These are phyloP conservation scores for Pomacea canaliculata DNA, from an alignment of 2,888 invertebrate species.

Conservation along the genomic window DNA sequence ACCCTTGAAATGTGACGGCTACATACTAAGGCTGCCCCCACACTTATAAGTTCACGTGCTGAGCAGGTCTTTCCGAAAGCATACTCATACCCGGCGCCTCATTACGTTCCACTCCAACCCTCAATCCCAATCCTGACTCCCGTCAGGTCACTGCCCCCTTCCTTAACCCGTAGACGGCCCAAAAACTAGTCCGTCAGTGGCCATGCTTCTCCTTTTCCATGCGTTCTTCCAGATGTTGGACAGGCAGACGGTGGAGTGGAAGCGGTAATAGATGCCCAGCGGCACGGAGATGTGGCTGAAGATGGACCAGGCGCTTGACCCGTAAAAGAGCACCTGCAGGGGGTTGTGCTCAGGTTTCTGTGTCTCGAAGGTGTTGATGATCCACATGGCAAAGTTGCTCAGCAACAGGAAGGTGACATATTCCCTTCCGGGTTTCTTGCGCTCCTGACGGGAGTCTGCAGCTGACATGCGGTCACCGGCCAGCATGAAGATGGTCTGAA, in stretches of 20 bases:
- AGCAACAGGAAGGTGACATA: constrained; percentile 94
- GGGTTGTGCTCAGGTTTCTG: constrained; percentile 94
- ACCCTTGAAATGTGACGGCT: no score
- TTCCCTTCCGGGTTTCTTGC: constrained; percentile 94
- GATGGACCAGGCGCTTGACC: constrained; percentile 92
- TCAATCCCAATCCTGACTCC: no score
- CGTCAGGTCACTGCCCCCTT: no score
- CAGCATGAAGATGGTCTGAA: constrained; percentile 89
- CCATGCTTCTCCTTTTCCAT: constrained; percentile 76
- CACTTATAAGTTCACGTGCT: no score
- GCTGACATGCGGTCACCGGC: constrained; percentile 91
- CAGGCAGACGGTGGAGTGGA: constrained; percentile 92
- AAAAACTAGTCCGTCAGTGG: no score
- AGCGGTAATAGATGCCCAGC: constrained; percentile 94
- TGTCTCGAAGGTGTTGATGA: constrained; percentile 94
- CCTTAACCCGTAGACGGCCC: no score
- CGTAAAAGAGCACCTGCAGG: constrained; percentile 92
- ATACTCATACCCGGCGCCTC: no score
- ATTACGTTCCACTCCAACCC: no score
- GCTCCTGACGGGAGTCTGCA: constrained; percentile 85
- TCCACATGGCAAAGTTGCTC: constrained; percentile 96
- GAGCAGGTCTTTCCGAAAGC: no score
- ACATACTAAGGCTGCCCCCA: no score
- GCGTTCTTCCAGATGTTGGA: constrained; percentile 97
- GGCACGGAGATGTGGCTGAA: constrained; percentile 93